Evolutionary conservation across 2,888 invertebrate genomes (phyloP).

Genomic region (Cyclophora punctaria): DNA sequence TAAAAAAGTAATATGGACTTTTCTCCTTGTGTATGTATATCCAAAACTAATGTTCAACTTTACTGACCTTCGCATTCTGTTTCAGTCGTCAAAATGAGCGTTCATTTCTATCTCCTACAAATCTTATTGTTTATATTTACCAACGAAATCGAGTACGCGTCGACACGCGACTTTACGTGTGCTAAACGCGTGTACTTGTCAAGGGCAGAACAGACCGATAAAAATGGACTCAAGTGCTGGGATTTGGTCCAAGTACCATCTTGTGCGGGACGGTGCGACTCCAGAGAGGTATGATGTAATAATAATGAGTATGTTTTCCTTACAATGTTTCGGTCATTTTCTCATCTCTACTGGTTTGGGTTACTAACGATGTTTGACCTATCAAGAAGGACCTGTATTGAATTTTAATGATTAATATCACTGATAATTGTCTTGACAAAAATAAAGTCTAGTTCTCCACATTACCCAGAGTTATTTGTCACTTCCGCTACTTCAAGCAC

Average conservation of each 20-base stretch:
- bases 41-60: too few relatives aligned
- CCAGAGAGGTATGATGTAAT: slow-evolving; percentile 77
- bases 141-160: not conserved
- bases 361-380: too few relatives aligned
- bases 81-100: slow-evolving; percentile 2
- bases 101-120: slow-evolving; percentile 1
- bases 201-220: slow-evolving; percentile 78
- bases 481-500: too few relatives aligned
- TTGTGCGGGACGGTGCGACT: slow-evolving; percentile 89
- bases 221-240: slow-evolving; percentile 81
- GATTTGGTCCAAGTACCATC: slow-evolving; percentile 83
- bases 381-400: too few relatives aligned
- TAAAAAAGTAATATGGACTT: too few relatives aligned
- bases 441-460: too few relatives aligned
- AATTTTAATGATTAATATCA: too few relatives aligned
- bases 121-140: slow-evolving; percentile 5
- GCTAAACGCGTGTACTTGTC: slow-evolving; percentile 79
- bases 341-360: too few relatives aligned
- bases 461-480: too few relatives aligned
- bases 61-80: not conserved
- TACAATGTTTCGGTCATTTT: too few relatives aligned
- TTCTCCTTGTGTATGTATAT: too few relatives aligned
- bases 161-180: slow-evolving; percentile 46
- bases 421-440: too few relatives aligned
- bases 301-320: not conserved